Percentiles rank a stretch among this genome's conserved stretches.
Evolutionary conservation across 2,113 vertebrate species (phyloP).

Genomic region (Tragulus kanchil): DNA sequence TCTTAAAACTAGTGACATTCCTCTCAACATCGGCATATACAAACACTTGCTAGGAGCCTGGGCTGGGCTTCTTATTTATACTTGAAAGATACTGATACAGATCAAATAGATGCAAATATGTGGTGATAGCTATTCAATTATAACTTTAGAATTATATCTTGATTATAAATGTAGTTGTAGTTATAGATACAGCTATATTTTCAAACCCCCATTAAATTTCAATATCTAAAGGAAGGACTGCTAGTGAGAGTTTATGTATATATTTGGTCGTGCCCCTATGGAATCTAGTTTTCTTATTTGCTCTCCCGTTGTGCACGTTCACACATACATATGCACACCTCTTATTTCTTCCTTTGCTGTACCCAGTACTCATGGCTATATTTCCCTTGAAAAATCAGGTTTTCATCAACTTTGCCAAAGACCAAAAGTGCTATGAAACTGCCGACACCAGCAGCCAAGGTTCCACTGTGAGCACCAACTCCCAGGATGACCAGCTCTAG

Average conservation of each 20-base stretch:
- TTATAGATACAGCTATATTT: not conserved
- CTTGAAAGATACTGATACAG: not conserved
- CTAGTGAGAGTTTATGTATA: not conserved
- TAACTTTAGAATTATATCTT: not conserved
- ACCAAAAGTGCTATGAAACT: slow-evolving; percentile 85
- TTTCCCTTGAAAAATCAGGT: slow-evolving; percentile 89
- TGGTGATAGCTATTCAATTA: not conserved
- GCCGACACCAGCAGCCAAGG: slow-evolving; percentile 79
- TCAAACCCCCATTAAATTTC: slow-evolving; percentile 12
- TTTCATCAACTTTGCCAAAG: slow-evolving; percentile 98
- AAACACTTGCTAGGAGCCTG: not conserved
- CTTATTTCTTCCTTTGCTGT: slow-evolving; percentile 37
- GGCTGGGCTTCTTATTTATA: not conserved
- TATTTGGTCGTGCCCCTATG: not conserved
- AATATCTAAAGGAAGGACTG: not conserved
- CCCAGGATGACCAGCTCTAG: slow-evolving; percentile 72
- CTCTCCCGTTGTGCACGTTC: not conserved
- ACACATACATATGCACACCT: not conserved
- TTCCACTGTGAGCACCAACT: slow-evolving; percentile 82
- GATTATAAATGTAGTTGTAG: not conserved
- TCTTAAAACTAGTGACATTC: slow-evolving; percentile 55
- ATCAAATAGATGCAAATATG: not conserved
- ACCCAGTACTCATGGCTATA: slow-evolving; percentile 53
- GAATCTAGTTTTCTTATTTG: not conserved
- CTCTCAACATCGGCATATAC: not conserved